These are phyloP conservation scores for Tribolium freemani DNA, from an alignment of 2,888 invertebrate species.

Conservation along the genomic window DNA sequence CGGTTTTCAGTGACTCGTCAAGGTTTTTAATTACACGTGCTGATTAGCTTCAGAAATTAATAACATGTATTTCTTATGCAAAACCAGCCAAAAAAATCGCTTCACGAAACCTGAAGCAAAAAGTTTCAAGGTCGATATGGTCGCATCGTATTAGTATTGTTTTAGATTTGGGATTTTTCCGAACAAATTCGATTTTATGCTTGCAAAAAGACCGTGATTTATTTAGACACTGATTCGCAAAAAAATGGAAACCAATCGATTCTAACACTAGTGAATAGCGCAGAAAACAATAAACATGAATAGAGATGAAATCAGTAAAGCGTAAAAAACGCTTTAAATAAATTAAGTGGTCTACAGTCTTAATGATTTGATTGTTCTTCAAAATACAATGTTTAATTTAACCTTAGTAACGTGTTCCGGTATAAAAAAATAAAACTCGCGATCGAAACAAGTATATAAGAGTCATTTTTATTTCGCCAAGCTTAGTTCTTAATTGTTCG, in stretches of 20 bases:
- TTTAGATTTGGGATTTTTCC: not conserved
- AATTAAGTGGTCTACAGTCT: not conserved
- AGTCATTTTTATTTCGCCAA: slow-evolving; percentile 5
- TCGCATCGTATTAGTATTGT: not conserved
- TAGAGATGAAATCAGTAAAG: not conserved
- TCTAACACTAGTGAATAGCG: too few species aligned
- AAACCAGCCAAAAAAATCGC: not conserved
- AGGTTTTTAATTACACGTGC: not conserved
- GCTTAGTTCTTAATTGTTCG: not conserved
- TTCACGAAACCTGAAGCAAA: not conserved
- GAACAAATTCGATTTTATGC: not conserved
- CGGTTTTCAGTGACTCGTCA: not conserved
- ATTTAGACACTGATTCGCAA: not conserved
- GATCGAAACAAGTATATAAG: slow-evolving; percentile 6
- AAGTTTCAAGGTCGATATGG: not conserved
- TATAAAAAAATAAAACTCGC: slow-evolving; percentile 21
- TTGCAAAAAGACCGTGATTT: not conserved
- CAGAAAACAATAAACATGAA: not conserved
- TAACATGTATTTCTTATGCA: not conserved
- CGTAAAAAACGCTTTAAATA: not conserved
- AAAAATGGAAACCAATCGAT: not conserved
- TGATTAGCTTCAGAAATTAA: not conserved
- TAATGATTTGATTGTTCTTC: not conserved
- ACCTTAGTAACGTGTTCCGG: slow-evolving; percentile 17
- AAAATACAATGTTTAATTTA: slow-evolving; percentile 12